These are phyloP conservation scores for Drosophila pachea DNA, from an alignment of 1,140 invertebrate genomes.

Conservation along the genomic window DNA sequence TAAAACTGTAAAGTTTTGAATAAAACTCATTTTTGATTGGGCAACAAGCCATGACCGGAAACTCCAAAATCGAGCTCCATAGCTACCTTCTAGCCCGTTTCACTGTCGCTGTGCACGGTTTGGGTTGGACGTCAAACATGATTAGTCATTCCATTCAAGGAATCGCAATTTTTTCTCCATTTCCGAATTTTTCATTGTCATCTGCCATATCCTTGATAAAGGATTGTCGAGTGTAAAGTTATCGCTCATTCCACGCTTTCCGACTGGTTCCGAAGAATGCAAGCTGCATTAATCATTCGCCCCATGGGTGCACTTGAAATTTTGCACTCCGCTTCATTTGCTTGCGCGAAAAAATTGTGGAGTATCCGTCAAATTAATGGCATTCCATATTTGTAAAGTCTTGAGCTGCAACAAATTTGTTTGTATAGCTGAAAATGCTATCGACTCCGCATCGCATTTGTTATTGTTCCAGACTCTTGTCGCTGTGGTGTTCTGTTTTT, in stretches of 20 bases:
- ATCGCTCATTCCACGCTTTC: neutral
- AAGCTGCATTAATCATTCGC: slow-evolving; percentile 65
- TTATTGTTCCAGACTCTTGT: neutral
- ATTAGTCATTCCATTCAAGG: slow-evolving; percentile 7
- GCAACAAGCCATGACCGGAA: too few species aligned
- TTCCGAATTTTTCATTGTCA: slow-evolving; percentile 5
- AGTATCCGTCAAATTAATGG: slow-evolving; percentile 67
- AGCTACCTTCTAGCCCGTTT: too few species aligned
- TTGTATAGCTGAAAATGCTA: slow-evolving; percentile 60
- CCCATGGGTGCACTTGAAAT: slow-evolving; percentile 35
- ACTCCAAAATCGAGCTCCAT: too few species aligned
- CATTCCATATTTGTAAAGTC: slow-evolving; percentile 63
- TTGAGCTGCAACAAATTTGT: slow-evolving; percentile 47
- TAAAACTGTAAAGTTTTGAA: slow-evolving; percentile 34
- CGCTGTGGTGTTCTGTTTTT: neutral
- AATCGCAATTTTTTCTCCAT: neutral
- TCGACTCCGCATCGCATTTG: slow-evolving; percentile 33
- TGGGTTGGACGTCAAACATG: neutral
- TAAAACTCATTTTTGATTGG: slow-evolving; percentile 9
- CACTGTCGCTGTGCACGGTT: too few species aligned
- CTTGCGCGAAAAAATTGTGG: slow-evolving; percentile 5
- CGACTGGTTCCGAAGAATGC: slow-evolving; percentile 12
- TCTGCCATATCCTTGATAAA: neutral
- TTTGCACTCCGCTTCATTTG: slow-evolving; percentile 1
- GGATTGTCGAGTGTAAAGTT: neutral